A percentile compares a stretch with the other conserved stretches of the same genome.
phyloP scores from a whole-genome alignment of 2,797 vertebrate genomes.

The Dicrostonyx torquatus region DNA sequence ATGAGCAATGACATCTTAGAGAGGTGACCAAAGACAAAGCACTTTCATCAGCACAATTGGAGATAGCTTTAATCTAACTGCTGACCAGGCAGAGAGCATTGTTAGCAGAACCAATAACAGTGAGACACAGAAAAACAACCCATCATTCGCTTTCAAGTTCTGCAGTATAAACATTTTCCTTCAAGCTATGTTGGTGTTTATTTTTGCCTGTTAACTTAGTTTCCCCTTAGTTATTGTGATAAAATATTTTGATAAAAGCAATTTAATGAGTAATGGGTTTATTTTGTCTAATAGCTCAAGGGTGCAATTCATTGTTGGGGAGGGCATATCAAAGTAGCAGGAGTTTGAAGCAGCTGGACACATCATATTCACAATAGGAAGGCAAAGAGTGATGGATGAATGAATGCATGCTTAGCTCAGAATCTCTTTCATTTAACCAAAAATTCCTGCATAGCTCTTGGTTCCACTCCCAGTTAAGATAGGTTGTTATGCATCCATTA shows the following conservation, averaged over 20 bases:
- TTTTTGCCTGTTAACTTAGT: neutral
- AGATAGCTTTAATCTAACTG: neutral
- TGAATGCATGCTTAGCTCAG: neutral
- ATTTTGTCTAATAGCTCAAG: neutral
- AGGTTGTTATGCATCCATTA: neutral
- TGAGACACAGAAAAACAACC: neutral
- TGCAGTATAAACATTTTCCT: neutral
- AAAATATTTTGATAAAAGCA: neutral
- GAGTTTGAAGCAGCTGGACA: neutral
- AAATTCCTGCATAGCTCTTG: neutral
- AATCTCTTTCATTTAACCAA: neutral
- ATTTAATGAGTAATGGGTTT: neutral
- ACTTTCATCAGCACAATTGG: neutral
- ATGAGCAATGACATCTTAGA: neutral
- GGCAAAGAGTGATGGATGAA: neutral
- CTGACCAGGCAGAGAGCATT: neutral
- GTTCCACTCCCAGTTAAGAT: neutral
- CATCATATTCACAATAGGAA: neutral
- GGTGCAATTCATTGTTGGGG: neutral
- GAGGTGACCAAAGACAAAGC: neutral
- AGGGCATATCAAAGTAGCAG: neutral
- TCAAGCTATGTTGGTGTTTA: neutral
- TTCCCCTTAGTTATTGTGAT: neutral
- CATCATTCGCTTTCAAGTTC: neutral
- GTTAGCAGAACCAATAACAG: neutral